Evolutionary conservation across 2,113 vertebrate species (phyloP).

Genomic region (Acrocephalus arundinaceus): DNA sequence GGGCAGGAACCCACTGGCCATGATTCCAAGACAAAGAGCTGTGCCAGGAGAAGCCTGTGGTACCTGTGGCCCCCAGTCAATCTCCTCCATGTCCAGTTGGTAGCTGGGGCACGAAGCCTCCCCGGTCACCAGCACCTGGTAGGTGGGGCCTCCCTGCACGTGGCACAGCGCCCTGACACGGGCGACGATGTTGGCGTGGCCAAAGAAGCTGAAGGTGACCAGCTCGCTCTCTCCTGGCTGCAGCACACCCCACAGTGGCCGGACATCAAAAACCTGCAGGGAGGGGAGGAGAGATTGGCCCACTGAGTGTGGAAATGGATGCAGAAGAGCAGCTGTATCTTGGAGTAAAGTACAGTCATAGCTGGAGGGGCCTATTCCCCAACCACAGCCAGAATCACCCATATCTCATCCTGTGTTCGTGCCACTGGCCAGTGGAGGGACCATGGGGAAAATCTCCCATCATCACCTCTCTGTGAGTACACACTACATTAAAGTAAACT

Average conservation of each 20-base stretch:
- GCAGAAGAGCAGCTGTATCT: neutral
- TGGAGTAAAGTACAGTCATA: neutral
- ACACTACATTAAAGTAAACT: neutral
- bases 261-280: slow-evolving; percentile 85
- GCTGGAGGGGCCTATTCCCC: neutral
- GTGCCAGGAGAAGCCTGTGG: neutral
- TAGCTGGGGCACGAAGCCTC: slow-evolving; percentile 81
- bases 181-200: slow-evolving; percentile 73
- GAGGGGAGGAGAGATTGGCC: rapidly evolving
- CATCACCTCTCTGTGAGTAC: neutral
- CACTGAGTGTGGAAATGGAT: rapidly evolving
- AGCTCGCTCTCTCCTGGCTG: slow-evolving; percentile 73
- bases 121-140: slow-evolving; percentile 77
- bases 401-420: neutral
- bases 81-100: slow-evolving; percentile 67
- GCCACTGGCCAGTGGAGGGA: neutral
- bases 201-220: slow-evolving; percentile 81
- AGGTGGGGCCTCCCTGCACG: slow-evolving; percentile 74
- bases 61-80: slow-evolving; percentile 86
- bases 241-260: slow-evolving; percentile 76
- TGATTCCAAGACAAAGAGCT: neutral
- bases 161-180: slow-evolving; percentile 73
- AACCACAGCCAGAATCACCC: neutral
- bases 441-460: neutral
- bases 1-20: neutral